A percentile compares a stretch with the other conserved stretches of the same genome.
phyloP scores from a whole-genome alignment of 2,797 vertebrate genomes.

The Schizopygopsis malacanthus region DNA sequence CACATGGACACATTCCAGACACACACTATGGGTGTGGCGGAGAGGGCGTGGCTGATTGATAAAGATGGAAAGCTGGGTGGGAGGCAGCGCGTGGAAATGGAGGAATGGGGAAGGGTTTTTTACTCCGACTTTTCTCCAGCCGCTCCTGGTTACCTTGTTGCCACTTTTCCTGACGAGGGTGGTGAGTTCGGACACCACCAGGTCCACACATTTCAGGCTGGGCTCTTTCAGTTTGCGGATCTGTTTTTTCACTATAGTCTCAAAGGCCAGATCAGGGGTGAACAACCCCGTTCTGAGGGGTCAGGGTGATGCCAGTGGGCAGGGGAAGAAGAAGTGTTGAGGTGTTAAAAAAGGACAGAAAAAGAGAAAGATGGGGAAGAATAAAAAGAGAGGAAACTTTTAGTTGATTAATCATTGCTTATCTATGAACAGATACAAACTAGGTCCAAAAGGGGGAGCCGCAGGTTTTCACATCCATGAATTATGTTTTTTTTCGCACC shows the following conservation, averaged over 20 bases:
- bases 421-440: conserved; percentile 62
- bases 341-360: conserved; percentile 59
- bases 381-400: conserved; percentile 64
- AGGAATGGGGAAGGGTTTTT: conserved; percentile 17
- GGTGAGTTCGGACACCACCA: conserved; percentile 90
- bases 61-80: conserved; percentile 52
- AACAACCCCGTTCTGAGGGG: conserved; percentile 89
- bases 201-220: conserved; percentile 92
- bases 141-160: conserved; percentile 82
- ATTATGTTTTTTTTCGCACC: neutral
- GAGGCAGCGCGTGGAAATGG: conserved; percentile 31
- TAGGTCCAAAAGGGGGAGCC: conserved; percentile 70
- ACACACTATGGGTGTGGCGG: conserved; percentile 41
- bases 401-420: conserved; percentile 73
- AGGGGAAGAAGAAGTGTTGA: conserved; percentile 29
- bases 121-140: conserved; percentile 47
- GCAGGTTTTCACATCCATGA: conserved; percentile 67
- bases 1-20: conserved; percentile 44
- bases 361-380: conserved; percentile 54
- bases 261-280: conserved; percentile 92
- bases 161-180: conserved; percentile 90
- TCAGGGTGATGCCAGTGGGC: conserved; percentile 11
- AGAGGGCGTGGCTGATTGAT: conserved; percentile 52
- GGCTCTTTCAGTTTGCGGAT: conserved; percentile 93
- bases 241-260: conserved; percentile 94